phyloP scores from a whole-genome alignment of 2,113 vertebrate species.

The Actenoides lindsayi region DNA sequence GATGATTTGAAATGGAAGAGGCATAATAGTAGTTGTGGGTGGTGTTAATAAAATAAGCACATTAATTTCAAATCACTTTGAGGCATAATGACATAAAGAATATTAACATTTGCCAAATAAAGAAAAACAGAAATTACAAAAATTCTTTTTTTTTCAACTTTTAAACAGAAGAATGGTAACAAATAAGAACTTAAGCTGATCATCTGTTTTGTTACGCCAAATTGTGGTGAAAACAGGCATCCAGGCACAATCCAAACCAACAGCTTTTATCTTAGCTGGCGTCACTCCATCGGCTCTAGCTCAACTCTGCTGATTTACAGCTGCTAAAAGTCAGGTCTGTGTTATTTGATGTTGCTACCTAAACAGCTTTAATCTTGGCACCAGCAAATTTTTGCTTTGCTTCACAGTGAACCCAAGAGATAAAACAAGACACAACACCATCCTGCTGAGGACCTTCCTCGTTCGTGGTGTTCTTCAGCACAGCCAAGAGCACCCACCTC shows the following conservation, averaged over 20 bases:
- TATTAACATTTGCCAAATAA: background rate
- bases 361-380: conserved; percentile 2
- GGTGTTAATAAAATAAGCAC: background rate
- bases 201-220: background rate
- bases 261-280: conserved; percentile 13
- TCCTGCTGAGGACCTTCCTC: background rate
- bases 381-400: background rate
- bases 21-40: background rate
- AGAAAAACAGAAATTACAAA: background rate
- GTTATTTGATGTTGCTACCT: conserved; percentile 19
- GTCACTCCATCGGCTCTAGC: background rate
- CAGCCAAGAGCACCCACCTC: rapidly evolving
- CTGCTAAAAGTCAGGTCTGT: background rate
- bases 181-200: background rate
- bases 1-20: background rate
- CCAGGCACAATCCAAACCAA: background rate
- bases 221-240: background rate
- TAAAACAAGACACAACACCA: background rate
- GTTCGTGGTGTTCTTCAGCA: background rate
- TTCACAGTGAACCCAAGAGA: background rate
- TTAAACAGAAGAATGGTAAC: background rate
- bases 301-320: conserved; percentile 6
- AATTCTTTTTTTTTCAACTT: background rate
- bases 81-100: background rate
- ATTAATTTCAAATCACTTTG: background rate